Base-by-base conservation (phyloP, 2,888 invertebrate genomes). In the Monochamus alternatus region DNA sequence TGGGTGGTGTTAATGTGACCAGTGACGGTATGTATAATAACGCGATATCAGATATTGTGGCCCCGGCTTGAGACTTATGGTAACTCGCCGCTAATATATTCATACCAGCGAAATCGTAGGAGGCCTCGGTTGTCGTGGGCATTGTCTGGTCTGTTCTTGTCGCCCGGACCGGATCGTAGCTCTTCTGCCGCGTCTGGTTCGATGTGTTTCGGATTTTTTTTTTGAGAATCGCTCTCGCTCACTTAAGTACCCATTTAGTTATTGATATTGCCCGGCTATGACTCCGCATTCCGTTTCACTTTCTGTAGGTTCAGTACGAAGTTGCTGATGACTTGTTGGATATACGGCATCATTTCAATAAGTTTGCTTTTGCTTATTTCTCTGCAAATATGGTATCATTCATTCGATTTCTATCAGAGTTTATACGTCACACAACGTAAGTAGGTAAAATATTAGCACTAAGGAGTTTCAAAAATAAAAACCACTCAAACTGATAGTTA, bases 81-180 rank as follows among this genome's bases (percentile, higher is more conserved):
- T 86, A 86, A 86, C 85, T 84, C 80, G 79, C 81, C 81, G 84
- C 85, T 87, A 87, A 87, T 87, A 87, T 87, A 87, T 87, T 87
- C 87, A 87, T 87, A 87, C 86, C 82, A 84, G 85, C 80, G 69
- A 72, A 72, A 68, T 85, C 84, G 83, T 84, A 85, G 84, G 84
- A 85, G 86, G 81, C 78, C 79, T 75, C 68, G 76, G 76, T 81
- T 80, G 82, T 82, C 81, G 83, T 84, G 83, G 82, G 83, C 79
- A 84, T 83, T 84, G 83, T 83, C 82, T 84, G 79, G 80, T 78
- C 79, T 78, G 80, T 82, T 79, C 81, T 83, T 84, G 85, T 83
- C 83, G 82, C 82, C 76, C 77, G 78, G 77, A 81, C 83, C 75
- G 80, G 81, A 78, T 84, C 83, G 83, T 84, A 84, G 82, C 83